A percentile compares a stretch with the other conserved stretches of the same genome.
Evolutionary conservation across 2,888 invertebrate genomes (phyloP).

Genomic region (Andrena haemorrhoa): DNA sequence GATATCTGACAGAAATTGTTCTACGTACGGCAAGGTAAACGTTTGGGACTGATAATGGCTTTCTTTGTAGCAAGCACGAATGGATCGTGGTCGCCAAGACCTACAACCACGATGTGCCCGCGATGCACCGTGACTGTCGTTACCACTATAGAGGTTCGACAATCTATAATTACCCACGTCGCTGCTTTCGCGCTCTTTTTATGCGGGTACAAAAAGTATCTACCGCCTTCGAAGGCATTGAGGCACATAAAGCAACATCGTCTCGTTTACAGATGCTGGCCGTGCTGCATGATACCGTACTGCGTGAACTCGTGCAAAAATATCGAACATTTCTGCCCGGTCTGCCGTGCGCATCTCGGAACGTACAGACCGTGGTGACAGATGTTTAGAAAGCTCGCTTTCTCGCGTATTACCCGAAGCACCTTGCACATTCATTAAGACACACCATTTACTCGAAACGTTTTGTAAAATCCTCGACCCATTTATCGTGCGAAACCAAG

Average conservation of each 20-base stretch:
- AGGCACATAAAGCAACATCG: not conserved
- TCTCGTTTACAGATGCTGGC: conserved; percentile 85
- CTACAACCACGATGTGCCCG: conserved; percentile 66
- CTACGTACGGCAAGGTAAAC: not conserved
- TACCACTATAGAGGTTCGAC: conserved; percentile 64
- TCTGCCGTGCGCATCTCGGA: conserved; percentile 87
- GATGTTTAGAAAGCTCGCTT: conserved; percentile 43
- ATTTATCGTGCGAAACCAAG: not conserved
- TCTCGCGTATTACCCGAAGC: conserved; percentile 16
- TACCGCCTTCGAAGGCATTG: not conserved
- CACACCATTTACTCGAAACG: not conserved
- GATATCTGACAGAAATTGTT: not conserved
- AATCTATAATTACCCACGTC: conserved; percentile 61
- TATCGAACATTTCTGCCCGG: conserved; percentile 87
- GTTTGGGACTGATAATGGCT: not conserved
- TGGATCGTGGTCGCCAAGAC: conserved; percentile 61
- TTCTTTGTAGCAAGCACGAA: conserved; percentile 53
- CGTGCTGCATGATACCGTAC: conserved; percentile 87
- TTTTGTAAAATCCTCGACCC: not conserved
- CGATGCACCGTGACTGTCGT: conserved; percentile 68
- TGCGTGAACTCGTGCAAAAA: conserved; percentile 87
- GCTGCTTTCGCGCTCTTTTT: conserved; percentile 65
- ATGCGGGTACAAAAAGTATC: conserved; percentile 57
- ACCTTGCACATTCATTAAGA: not conserved
- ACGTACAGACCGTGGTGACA: conserved; percentile 79